A percentile compares a stretch with the other conserved stretches of the same genome.
These are phyloP conservation scores for Andrena bicolor DNA, from an alignment of 2,888 invertebrate genomes.

Conservation along the genomic window DNA sequence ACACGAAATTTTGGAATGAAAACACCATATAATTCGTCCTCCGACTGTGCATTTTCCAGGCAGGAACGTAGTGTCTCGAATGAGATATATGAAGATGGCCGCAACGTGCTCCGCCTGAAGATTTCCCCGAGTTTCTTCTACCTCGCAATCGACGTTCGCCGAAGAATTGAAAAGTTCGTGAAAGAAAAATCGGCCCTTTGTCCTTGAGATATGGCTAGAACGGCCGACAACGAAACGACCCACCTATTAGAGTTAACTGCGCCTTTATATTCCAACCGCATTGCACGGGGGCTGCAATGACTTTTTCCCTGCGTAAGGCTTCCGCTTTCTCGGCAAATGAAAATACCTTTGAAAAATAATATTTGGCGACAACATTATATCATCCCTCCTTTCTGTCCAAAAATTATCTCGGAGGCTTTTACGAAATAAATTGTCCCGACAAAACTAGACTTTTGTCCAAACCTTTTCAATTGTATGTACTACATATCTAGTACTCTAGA, in stretches of 20 bases:
- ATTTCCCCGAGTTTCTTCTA: slow-evolving; percentile 47
- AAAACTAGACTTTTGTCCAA: no score
- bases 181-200: slow-evolving; percentile 59
- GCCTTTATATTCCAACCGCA: slow-evolving; percentile 59
- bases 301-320: slow-evolving; percentile 28
- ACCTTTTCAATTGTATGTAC: no score
- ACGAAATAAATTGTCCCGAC: no score
- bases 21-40: slow-evolving; percentile 39
- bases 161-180: slow-evolving; percentile 58
- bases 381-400: no score
- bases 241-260: slow-evolving; percentile 52
- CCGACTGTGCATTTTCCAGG: slow-evolving; percentile 36
- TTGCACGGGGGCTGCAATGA: slow-evolving; percentile 22
- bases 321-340: no score
- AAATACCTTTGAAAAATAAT: no score
- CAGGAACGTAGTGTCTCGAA: slow-evolving; percentile 36
- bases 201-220: slow-evolving; percentile 55
- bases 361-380: no score
- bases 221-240: slow-evolving; percentile 46
- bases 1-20: not conserved
- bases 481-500: no score
- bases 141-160: slow-evolving; percentile 18
- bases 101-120: slow-evolving; percentile 63
- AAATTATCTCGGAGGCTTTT: no score
- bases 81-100: slow-evolving; percentile 63